phyloP scores from a whole-genome alignment of 1,140 invertebrate species.

The Brachionus paranguensis region DNA sequence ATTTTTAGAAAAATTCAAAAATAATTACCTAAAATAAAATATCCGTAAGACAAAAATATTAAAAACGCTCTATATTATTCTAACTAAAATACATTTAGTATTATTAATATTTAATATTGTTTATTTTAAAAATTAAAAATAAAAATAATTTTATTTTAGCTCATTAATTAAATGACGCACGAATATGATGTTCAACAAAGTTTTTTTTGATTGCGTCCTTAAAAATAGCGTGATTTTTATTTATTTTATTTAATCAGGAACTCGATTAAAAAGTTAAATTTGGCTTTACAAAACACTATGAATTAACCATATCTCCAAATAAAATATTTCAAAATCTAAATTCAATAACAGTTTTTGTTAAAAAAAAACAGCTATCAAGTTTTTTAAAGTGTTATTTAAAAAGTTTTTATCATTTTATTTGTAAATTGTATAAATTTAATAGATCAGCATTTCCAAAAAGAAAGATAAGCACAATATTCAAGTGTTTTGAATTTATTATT shows the following conservation, averaged over 20 bases:
- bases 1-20: no score
- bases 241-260: not conserved
- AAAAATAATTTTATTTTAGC: not conserved
- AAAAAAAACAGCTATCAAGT: not conserved
- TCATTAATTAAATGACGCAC: not conserved
- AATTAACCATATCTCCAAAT: no score
- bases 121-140: no score
- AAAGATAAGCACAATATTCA: not conserved
- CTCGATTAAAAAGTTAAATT: no score
- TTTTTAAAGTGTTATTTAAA: not conserved
- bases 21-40: no score
- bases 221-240: not conserved
- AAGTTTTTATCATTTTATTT: not conserved
- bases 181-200: not conserved
- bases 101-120: no score
- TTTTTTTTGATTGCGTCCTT: not conserved
- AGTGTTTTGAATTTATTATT: not conserved
- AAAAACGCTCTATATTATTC: no score
- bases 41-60: no score
- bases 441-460: not conserved
- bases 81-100: no score
- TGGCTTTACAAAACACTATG: no score
- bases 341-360: not conserved
- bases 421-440: not conserved
- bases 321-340: not conserved